These are phyloP conservation scores for Podarcis cretensis DNA, from an alignment of 2,113 vertebrate genomes.

Conservation along the genomic window DNA sequence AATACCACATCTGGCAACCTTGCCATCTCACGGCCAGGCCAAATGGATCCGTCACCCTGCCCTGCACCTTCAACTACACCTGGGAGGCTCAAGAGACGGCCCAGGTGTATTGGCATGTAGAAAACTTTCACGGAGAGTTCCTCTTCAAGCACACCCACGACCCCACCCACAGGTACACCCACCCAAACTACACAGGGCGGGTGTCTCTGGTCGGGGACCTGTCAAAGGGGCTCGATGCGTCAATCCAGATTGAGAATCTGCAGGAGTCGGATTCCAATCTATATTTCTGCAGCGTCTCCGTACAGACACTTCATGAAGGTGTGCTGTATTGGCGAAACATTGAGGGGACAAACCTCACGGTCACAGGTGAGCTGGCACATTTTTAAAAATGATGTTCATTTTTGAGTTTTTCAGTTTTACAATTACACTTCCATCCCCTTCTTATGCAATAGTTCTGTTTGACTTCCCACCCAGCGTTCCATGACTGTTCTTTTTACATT, in stretches of 20 bases:
- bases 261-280: not conserved
- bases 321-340: not conserved
- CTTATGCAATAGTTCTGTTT: no score
- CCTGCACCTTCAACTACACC: slow-evolving; percentile 22
- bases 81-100: accelerated
- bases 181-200: not conserved
- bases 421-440: no score
- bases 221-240: not conserved
- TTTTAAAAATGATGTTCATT: no score
- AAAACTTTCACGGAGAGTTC: not conserved
- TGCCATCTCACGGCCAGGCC: not conserved
- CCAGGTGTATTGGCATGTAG: slow-evolving; percentile 2
- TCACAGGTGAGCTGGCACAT: not conserved
- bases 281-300: slow-evolving; percentile 27
- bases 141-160: slow-evolving; percentile 13
- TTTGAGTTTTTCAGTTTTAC: no score
- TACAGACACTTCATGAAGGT: accelerated
- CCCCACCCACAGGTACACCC: not conserved
- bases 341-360: not conserved
- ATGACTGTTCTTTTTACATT: no score
- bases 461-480: no score
- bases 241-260: slow-evolving; percentile 20
- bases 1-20: not conserved
- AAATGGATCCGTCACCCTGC: not conserved
- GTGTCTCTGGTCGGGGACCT: slow-evolving; percentile 14